Evolutionary conservation across 37 sponge, comb jelly and placozoan species (phyloP), one percentile per base, ranked within the genome.

Genomic region (Mnemiopsis leidyi): DNA sequence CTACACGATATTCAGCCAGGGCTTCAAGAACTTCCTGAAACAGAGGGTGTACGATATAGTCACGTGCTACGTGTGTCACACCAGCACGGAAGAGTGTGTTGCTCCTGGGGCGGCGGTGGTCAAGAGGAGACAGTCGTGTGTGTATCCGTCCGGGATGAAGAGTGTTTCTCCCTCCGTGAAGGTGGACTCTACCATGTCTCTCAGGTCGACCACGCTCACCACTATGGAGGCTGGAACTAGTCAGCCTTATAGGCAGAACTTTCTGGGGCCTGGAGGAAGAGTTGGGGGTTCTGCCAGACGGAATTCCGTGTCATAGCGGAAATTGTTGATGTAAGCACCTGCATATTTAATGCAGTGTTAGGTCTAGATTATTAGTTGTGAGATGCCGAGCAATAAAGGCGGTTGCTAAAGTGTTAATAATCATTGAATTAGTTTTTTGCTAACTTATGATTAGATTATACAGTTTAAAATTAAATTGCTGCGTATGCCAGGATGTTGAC

Each of bases 41-140:
- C 30, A 71, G 75, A n/a, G n/a, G 75, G 20, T 71, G 75, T 29
- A 28, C 30, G 75, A 71, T 71, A 71, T 71, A 71, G n/a, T 71
- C 2, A 71, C 75, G n/a, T 71, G 75, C 20, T n/a, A 71, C 30
- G 75, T 28, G 75, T 71, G 75, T 71, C 61, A 48, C 9, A 5
- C 25, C 30, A 71, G 75, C 30, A 71, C 30, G 5, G 75, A 71
- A 3, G 75, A n/a, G 75, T 29, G 25, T 28, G 30, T 29, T 13
- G 30, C 75, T 28, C 75, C 75, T 71, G 75, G 20, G 5, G 30
- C 75, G n/a, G 75, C 75, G 75, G 75, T 71, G 30, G 75, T 71
- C n/a, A 18, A 23, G n/a, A 71, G 75, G 75, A 5, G 75, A 7
- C 75, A 71, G 75, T 29, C 30, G 5, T 29, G 3, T 71, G 75